A percentile compares a stretch with the other conserved stretches of the same genome.
These are phyloP conservation scores for Agrochola lychnidis DNA, from an alignment of 2,888 invertebrate species.

Conservation along the genomic window DNA sequence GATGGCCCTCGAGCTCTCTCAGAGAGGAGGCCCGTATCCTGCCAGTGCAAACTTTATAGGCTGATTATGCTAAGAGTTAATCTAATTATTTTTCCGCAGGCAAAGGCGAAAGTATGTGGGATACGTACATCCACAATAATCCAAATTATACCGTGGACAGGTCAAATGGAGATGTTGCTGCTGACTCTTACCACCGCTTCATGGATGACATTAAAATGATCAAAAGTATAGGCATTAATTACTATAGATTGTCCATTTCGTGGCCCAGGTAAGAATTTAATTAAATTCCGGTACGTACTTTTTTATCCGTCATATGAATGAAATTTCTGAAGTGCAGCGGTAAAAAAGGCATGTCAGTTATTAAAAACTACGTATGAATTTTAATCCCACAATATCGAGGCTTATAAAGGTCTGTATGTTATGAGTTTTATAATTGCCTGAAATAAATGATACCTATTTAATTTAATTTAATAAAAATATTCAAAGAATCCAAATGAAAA, in stretches of 20 bases:
- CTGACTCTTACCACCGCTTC: conserved; percentile 93
- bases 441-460: no score
- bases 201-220: conserved; percentile 91
- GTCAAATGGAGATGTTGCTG: conserved; percentile 92
- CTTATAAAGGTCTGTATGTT: no score
- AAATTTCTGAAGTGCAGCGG: neutral
- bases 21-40: neutral
- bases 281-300: neutral
- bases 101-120: conserved; percentile 92
- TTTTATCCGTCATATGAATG: neutral
- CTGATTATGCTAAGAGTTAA: neutral
- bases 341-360: neutral
- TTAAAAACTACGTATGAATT: neutral
- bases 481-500: neutral
- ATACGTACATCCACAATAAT: conserved; percentile 88
- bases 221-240: conserved; percentile 90
- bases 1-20: neutral
- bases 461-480: no score
- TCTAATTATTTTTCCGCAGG: conserved; percentile 79
- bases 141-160: conserved; percentile 88
- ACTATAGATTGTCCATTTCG: conserved; percentile 93
- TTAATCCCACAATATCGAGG: neutral
- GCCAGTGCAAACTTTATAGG: neutral
- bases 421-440: no score
- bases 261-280: conserved; percentile 91